Conservation (phyloP, 2,113 vertebrate species). For the Oreotrochilus melanogaster region DNA sequence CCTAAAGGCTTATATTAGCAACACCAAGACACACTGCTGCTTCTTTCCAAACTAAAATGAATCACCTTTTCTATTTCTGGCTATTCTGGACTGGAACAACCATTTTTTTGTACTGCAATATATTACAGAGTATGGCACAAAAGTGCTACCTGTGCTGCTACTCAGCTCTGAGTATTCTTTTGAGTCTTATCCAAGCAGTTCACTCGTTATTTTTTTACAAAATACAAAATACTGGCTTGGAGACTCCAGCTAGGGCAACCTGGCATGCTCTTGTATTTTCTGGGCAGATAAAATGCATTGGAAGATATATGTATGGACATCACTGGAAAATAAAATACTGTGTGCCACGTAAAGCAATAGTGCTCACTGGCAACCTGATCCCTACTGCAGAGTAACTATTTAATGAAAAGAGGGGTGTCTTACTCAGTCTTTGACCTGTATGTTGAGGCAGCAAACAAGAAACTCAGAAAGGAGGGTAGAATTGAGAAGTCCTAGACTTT, state of each 20-base stretch:
- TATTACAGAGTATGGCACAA: neutral
- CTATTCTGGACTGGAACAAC: neutral
- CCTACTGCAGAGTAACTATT: neutral
- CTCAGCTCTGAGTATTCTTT: neutral
- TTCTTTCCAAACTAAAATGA: conserved; percentile 61
- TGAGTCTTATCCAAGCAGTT: neutral
- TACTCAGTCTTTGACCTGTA: neutral
- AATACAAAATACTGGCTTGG: neutral
- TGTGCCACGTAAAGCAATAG: neutral
- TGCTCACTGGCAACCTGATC: neutral
- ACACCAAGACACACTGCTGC: neutral
- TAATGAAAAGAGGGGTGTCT: neutral
- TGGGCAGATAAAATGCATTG: neutral
- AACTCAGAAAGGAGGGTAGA: neutral
- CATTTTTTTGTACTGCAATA: neutral
- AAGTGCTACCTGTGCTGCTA: neutral
- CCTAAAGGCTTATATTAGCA: conserved; percentile 45
- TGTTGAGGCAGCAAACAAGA: neutral
- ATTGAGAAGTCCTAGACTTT: neutral
- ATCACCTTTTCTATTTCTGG: conserved; percentile 59
- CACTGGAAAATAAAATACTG: neutral
- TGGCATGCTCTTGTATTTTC: neutral
- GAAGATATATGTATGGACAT: neutral
- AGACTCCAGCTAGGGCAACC: neutral
- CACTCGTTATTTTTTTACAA: neutral